These are phyloP conservation scores for Allophyes oxyacanthae DNA, from an alignment of 2,888 invertebrate species.

Conservation along the genomic window DNA sequence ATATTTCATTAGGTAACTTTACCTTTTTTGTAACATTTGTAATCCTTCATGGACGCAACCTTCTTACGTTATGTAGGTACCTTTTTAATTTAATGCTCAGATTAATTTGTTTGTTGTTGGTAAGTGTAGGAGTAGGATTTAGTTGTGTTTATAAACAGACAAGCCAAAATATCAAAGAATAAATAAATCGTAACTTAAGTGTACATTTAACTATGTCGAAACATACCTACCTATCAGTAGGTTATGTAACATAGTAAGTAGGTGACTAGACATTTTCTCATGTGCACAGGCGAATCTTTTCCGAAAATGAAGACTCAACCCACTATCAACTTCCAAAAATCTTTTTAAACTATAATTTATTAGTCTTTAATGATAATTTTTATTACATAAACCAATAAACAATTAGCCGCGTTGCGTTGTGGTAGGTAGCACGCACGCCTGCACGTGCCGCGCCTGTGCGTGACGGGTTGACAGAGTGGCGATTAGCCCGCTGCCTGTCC, in stretches of 20 bases:
- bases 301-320: no score
- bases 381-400: constrained; percentile 43
- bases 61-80: constrained; percentile 7
- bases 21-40: constrained; percentile 53
- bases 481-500: constrained; percentile 78
- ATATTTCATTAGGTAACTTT: constrained; percentile 59
- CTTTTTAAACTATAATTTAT: no score
- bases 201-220: no score
- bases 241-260: no score
- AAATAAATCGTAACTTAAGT: no score
- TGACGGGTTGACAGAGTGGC: constrained; percentile 81
- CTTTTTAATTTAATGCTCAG: constrained; percentile 13
- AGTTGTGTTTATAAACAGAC: no score
- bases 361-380: constrained; percentile 48
- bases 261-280: no score
- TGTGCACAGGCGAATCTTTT: no score
- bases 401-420: constrained; percentile 46
- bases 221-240: no score
- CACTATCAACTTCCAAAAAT: no score
- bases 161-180: no score
- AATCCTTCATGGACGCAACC: constrained; percentile 47
- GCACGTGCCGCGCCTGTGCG: constrained; percentile 70
- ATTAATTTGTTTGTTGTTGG: constrained; percentile 34
- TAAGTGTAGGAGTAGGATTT: no score
- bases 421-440: constrained; percentile 59